Conservation (phyloP, 2,888 invertebrate genomes). For the Monochamus alternatus region DNA sequence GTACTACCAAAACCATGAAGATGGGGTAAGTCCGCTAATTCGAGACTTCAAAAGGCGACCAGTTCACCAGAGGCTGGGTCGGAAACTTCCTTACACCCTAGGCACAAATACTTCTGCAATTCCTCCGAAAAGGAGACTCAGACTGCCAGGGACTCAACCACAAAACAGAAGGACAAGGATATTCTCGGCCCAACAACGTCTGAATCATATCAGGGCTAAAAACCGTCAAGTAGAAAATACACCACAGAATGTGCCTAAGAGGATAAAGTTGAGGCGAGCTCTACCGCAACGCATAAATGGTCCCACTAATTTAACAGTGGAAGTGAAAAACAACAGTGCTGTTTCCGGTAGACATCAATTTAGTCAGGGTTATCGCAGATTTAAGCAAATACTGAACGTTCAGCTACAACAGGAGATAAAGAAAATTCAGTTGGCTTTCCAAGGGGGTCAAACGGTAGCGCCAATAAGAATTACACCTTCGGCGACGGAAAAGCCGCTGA, state of each 20-base stretch:
- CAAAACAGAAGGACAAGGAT: constrained; percentile 7
- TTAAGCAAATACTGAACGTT: constrained; percentile 53
- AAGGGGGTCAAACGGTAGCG: constrained; percentile 39
- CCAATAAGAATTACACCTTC: constrained; percentile 49
- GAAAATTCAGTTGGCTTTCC: constrained; percentile 51
- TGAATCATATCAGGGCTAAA: constrained; percentile 25
- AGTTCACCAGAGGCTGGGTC: constrained; percentile 57
- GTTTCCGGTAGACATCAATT: constrained; percentile 8
- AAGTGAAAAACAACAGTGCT: constrained; percentile 50
- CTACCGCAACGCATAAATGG: constrained; percentile 21
- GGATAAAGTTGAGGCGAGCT: constrained; percentile 35
- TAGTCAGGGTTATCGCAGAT: constrained; percentile 34
- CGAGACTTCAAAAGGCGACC: constrained; percentile 47
- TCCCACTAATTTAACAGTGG: constrained; percentile 48
- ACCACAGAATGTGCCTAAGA: constrained; percentile 29
- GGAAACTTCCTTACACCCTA: constrained; percentile 44
- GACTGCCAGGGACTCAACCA: constrained; percentile 23
- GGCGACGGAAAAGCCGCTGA: constrained; percentile 42
- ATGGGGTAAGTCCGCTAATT: constrained; percentile 50
- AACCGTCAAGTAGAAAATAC: constrained; percentile 18
- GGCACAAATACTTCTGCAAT: constrained; percentile 53
- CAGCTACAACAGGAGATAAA: constrained; percentile 53
- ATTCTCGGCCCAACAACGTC: constrained; percentile 24
- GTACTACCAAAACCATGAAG: constrained; percentile 53
- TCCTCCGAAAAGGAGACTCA: constrained; percentile 44